Conservation (phyloP, 2,113 vertebrate species). For the Mesoclemmys tuberculata region DNA sequence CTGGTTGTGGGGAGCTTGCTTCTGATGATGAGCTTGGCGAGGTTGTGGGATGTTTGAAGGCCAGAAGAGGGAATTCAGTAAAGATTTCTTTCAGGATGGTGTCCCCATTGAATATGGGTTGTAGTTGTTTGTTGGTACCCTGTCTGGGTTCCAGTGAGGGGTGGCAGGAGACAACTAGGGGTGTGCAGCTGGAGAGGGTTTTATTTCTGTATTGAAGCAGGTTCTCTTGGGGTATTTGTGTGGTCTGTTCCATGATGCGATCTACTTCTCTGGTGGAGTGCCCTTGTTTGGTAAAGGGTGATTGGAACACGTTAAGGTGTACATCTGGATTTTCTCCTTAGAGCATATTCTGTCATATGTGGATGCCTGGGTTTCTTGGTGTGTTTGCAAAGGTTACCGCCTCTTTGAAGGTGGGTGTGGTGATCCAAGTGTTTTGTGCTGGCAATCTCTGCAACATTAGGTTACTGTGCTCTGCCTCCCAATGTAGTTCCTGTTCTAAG, state of each 20-base stretch:
- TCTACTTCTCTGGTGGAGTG: neutral
- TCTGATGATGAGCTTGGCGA: neutral
- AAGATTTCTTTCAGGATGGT: neutral
- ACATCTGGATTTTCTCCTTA: neutral
- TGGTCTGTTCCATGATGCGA: neutral
- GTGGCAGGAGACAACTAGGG: neutral
- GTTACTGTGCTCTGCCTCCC: neutral
- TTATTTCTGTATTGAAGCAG: neutral
- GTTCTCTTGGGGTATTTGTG: neutral
- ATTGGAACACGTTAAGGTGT: neutral
- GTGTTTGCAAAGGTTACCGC: neutral
- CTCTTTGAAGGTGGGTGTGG: neutral
- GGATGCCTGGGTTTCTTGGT: neutral
- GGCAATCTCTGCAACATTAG: neutral
- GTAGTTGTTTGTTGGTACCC: neutral
- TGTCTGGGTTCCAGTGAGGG: neutral
- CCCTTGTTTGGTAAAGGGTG: neutral
- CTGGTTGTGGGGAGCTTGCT: neutral
- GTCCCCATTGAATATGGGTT: neutral
- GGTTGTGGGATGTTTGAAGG: neutral
- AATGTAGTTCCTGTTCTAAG: neutral
- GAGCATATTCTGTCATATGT: neutral
- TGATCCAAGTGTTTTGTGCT: neutral
- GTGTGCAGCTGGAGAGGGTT: neutral
- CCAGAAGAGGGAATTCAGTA: neutral